A percentile compares a stretch with the other conserved stretches of the same genome.
Evolutionary conservation across 1,140 invertebrate genomes (phyloP).

Genomic region (Heliconius nattereri): DNA sequence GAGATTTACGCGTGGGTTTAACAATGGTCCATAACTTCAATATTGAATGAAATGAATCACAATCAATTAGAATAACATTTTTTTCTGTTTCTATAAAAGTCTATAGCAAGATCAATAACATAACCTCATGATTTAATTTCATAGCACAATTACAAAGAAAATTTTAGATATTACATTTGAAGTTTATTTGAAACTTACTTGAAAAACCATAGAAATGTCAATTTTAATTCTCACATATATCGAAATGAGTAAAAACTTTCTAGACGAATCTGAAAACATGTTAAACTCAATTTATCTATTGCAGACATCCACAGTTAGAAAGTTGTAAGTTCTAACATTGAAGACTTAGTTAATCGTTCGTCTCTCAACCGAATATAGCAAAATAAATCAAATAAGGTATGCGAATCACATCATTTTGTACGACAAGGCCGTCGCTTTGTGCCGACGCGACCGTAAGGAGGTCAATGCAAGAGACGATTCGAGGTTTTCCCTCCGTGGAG

Average conservation of each 20-base stretch:
- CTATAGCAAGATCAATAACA: too few species aligned
- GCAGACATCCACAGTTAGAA: background rate
- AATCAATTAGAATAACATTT: slow-evolving; percentile 1
- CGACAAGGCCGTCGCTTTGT: slow-evolving; percentile 27
- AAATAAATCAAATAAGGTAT: slow-evolving; percentile 35
- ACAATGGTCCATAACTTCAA: slow-evolving; percentile 7
- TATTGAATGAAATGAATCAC: slow-evolving; percentile 15
- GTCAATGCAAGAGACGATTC: slow-evolving; percentile 49
- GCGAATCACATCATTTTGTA: slow-evolving; percentile 33
- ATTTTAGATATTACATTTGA: too few species aligned
- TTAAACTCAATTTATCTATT: slow-evolving; percentile 18
- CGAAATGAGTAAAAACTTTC: slow-evolving; percentile 18
- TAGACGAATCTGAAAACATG: slow-evolving; percentile 14
- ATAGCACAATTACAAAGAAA: background rate
- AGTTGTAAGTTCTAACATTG: background rate
- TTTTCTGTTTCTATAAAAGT: background rate
- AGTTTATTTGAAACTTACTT: too few species aligned
- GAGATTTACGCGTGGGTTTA: background rate
- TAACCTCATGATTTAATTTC: background rate
- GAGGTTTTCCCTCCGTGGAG: slow-evolving; percentile 37
- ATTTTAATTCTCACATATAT: too few species aligned
- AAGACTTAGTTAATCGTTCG: background rate
- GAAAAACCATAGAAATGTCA: too few species aligned
- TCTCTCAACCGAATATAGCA: slow-evolving; percentile 18
- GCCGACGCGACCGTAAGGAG: slow-evolving; percentile 38